Evolutionary conservation across 2,113 vertebrate species (phyloP).

Genomic region (Otus sunia): DNA sequence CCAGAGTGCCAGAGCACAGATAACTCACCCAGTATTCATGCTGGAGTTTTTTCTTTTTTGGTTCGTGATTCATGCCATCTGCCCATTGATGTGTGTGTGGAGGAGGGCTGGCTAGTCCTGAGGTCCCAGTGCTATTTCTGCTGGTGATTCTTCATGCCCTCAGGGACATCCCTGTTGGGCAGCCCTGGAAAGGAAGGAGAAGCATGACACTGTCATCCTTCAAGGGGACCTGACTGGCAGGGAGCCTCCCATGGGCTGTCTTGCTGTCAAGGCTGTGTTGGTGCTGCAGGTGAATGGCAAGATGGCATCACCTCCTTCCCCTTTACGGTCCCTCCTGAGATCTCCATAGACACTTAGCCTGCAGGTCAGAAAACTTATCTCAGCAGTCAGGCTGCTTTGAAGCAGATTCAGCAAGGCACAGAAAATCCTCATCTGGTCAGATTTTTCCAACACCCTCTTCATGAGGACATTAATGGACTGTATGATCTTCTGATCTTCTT

Average conservation of each 20-base stretch:
- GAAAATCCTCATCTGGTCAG: slow-evolving; percentile 78
- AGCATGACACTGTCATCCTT: slow-evolving; percentile 48
- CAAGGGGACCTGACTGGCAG: slow-evolving; percentile 54
- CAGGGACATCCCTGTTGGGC: slow-evolving; percentile 73
- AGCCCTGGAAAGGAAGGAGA: slow-evolving; percentile 74
- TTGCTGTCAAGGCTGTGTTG: slow-evolving; percentile 73
- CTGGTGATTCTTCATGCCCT: slow-evolving; percentile 72
- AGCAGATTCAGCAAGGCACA: slow-evolving; percentile 80
- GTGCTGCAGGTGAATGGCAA: slow-evolving; percentile 71
- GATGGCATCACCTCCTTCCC: slow-evolving; percentile 72
- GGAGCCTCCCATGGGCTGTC: slow-evolving; percentile 46
- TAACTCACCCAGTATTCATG: background rate
- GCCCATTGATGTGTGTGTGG: background rate
- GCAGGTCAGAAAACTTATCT: slow-evolving; percentile 77
- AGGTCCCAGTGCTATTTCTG: slow-evolving; percentile 52
- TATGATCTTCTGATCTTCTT: slow-evolving; percentile 78
- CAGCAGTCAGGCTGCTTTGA: slow-evolving; percentile 76
- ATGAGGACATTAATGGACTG: slow-evolving; percentile 77
- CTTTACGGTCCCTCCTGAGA: slow-evolving; percentile 18
- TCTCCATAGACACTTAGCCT: slow-evolving; percentile 83
- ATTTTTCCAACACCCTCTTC: slow-evolving; percentile 79
- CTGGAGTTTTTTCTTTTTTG: background rate
- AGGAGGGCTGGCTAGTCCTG: background rate
- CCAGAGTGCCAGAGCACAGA: background rate
- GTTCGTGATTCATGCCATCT: background rate